Evolutionary conservation across 2,797 vertebrate species (phyloP), one percentile per base, ranked within the genome.

Genomic region (Onychomys arenicola): DNA sequence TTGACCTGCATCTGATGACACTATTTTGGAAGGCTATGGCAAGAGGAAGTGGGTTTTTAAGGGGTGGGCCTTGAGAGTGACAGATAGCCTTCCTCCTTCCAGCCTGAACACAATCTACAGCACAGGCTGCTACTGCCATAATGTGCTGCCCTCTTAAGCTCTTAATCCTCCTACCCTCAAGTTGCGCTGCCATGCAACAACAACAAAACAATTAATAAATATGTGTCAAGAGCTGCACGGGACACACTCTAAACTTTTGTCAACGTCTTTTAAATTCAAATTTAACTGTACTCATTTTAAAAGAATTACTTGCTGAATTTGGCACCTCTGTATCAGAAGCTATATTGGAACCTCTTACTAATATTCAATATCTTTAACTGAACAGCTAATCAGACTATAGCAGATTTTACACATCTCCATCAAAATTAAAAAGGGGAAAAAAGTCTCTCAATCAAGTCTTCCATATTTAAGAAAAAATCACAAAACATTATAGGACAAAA

Each of bases 381-480:
- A 87, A 34, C 16, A 83, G 92, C 40, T 55, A 93, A 77, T 10
- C 13, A 92, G 25, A 43, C 14, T 52, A 76, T 25, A 73, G 25
- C 1, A 55, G 65, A 94, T 25, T 46, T 9, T 73, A 80, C 3
- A 52, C 29, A 43, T 69, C 32, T 91, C 61, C 37, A 43, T 88
- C 55, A 94, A 94, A 93, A 40, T 49, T 76, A 77, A 95, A 93
- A 6, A 29, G 77, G 40, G 16, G 2, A 10, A 27, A 52, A 2
- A 46, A 61, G 19, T 16, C 23, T 80, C 43, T 96, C 5, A 90
- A 73, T 69, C 13, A 32, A 85, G 57, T 67, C 25, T 91, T 55
- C 25, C 34, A 89, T 82, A 86, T 13, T 73, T 92, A 93, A 97
- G 83, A 49, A 83, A 96, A 94, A 96, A 1, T 6, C 49, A 57